Base-by-base conservation (phyloP, 92 coral and sea anemone species). In the Actinernus sp. region DNA sequence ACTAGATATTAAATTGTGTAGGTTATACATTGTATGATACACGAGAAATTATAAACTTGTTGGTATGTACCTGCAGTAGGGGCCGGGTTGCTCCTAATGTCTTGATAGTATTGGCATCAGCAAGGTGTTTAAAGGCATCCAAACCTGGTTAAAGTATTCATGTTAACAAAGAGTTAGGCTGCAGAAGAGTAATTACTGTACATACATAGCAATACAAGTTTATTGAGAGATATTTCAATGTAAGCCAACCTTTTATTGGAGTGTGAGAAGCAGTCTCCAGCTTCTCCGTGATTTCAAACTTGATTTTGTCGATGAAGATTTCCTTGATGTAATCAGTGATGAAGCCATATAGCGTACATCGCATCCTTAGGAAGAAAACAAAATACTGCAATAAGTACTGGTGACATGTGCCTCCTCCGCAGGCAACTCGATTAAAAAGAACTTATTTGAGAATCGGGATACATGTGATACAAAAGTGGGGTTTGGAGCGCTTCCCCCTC, bases 321-420 rank as follows among this genome's bases (percentile, higher is more conserved):
- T 95, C 89, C 56, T 95, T 95, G 38, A 95, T 96, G 49, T 91
- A 95, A 59, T 95, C 99, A 1, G 99, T 95, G 57, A 95, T 87
- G 47, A 95, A 95, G 4, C 97, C 97, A 72, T 95, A 95, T 65
- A 95, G 61, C 6, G 97, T 77, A 73, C 99, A 95, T 28, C 89
- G 60, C 97, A 87, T 91, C 61, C 99, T 95, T n/a, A n/a, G n/a
- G n/a, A n/a, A n/a, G n/a, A n/a, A n/a, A n/a, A n/a, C n/a, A n/a
- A n/a, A n/a, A n/a, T n/a, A n/a, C n/a, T n/a, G n/a, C n/a, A n/a
- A n/a, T n/a, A n/a, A n/a, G n/a, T n/a, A n/a, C n/a, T n/a, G n/a
- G n/a, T n/a, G n/a, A n/a, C n/a, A n/a, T n/a, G n/a, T n/a, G n/a
- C n/a, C n/a, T n/a, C n/a, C n/a, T n/a, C n/a, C n/a, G n/a, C n/a